Percentiles rank a stretch among this genome's conserved stretches.
Conservation (phyloP, 64 coral and sea anemone genomes). For the Catalaphyllia jardinei region DNA sequence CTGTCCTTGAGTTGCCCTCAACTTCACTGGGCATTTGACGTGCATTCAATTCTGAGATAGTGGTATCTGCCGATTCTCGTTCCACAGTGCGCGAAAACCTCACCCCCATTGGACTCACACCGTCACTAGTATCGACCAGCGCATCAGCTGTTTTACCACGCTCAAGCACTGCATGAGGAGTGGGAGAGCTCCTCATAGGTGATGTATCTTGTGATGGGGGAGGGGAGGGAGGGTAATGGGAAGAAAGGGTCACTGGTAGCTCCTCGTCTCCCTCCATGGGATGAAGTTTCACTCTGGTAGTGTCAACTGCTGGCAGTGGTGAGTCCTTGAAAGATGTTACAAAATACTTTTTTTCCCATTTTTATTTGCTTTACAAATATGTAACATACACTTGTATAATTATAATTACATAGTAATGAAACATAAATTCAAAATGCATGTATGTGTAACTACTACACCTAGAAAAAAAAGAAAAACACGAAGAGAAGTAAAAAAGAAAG, state of each 20-base stretch:
- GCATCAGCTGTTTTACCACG: background rate
- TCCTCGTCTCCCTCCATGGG: conserved; percentile 40
- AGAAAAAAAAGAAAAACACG: no score
- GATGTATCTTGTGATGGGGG: conserved; percentile 29
- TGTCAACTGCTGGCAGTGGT: conserved; percentile 31
- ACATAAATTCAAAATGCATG: no score
- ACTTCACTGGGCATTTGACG: conserved; percentile 13
- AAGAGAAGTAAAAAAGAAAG: no score
- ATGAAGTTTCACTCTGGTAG: conserved; percentile 27
- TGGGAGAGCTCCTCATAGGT: conserved; percentile 34
- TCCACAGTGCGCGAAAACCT: conserved; percentile 44
- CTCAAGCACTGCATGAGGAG: background rate
- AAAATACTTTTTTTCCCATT: no score
- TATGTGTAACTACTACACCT: no score
- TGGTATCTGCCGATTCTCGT: conserved; percentile 54
- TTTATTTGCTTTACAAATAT: no score
- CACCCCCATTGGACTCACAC: conserved; percentile 73
- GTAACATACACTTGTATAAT: no score
- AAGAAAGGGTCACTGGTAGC: background rate
- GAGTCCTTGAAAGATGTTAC: conserved; percentile 1
- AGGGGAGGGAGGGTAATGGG: conserved; percentile 28
- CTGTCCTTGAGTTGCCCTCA: background rate
- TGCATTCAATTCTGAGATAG: conserved; percentile 77
- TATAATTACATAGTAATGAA: no score
- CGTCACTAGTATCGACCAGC: conserved; percentile 29